These are phyloP conservation scores for Lordiphosa fenestrarum DNA, from an alignment of 2,888 invertebrate species.

Conservation along the genomic window DNA sequence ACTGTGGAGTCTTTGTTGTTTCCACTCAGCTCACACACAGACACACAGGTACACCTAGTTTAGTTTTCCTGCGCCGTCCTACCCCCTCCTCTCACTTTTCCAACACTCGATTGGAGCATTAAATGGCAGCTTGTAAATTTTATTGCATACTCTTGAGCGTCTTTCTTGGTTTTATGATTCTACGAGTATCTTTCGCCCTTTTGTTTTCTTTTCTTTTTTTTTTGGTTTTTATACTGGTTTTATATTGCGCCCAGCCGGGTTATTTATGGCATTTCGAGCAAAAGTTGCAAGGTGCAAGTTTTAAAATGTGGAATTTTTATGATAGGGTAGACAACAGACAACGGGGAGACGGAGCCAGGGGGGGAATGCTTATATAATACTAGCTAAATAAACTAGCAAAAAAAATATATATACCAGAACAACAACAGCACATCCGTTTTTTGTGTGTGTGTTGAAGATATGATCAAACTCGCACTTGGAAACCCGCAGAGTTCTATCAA, in stretches of 20 bases:
- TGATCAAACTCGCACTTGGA: too few species aligned
- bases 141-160: conserved; percentile 72
- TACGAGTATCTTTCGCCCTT: conserved; percentile 8
- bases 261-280: conserved; percentile 67
- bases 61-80: neutral
- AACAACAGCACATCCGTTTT: neutral
- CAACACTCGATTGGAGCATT: conserved; percentile 16
- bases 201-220: conserved; percentile 45
- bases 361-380: conserved; percentile 24
- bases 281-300: conserved; percentile 75
- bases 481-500: conserved; percentile 5
- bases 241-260: conserved; percentile 48
- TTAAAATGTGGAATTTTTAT: conserved; percentile 65
- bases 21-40: too few species aligned
- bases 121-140: conserved; percentile 63
- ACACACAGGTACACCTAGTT: conserved; percentile 1
- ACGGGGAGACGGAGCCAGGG: neutral
- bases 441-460: neutral
- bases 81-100: neutral
- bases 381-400: conserved; percentile 15
- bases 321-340: conserved; percentile 34
- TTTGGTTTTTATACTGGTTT: conserved; percentile 51
- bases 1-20: too few species aligned
- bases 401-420: neutral
- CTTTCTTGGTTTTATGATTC: conserved; percentile 11